These are phyloP conservation scores for Picus viridis DNA, from an alignment of 2,797 vertebrate species.

Conservation along the genomic window DNA sequence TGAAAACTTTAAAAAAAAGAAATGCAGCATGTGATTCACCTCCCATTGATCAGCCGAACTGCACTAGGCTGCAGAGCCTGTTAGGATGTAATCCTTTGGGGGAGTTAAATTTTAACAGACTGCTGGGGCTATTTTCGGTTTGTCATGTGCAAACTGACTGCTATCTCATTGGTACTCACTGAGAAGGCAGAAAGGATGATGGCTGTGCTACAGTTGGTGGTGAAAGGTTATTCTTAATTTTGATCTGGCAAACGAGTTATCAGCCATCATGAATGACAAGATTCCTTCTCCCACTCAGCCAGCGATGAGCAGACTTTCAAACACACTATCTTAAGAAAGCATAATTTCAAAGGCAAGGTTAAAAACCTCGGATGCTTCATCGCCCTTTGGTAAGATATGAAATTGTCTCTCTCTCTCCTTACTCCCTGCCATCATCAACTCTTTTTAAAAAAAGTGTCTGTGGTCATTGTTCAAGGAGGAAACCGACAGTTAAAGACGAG, in stretches of 20 bases:
- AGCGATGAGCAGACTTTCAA: slow-evolving; percentile 18
- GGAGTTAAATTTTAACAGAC: slow-evolving; percentile 60
- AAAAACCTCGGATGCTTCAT: not conserved
- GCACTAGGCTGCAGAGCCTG: slow-evolving; percentile 1
- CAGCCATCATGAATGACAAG: slow-evolving; percentile 47
- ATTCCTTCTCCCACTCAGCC: slow-evolving; percentile 47
- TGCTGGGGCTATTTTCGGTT: slow-evolving; percentile 54
- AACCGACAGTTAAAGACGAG: not conserved
- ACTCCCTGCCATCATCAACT: not conserved
- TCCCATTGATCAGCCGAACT: slow-evolving; percentile 63
- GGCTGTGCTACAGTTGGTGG: slow-evolving; percentile 34
- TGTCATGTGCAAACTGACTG: slow-evolving; percentile 44
- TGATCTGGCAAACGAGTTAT: slow-evolving; percentile 31
- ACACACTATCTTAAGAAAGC: not conserved
- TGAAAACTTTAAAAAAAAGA: not conserved
- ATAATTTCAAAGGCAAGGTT: slow-evolving; percentile 36
- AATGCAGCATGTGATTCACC: slow-evolving; percentile 48
- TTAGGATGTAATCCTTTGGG: slow-evolving; percentile 40
- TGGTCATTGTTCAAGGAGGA: not conserved
- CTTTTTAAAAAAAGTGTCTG: not conserved
- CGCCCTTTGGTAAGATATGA: not conserved
- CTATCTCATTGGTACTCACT: slow-evolving; percentile 28
- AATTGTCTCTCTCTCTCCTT: not conserved
- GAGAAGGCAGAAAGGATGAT: slow-evolving; percentile 43
- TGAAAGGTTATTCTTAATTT: slow-evolving; percentile 60